phyloP scores from a whole-genome alignment of 1,140 invertebrate genomes.

The Armadillidium nasatum region DNA sequence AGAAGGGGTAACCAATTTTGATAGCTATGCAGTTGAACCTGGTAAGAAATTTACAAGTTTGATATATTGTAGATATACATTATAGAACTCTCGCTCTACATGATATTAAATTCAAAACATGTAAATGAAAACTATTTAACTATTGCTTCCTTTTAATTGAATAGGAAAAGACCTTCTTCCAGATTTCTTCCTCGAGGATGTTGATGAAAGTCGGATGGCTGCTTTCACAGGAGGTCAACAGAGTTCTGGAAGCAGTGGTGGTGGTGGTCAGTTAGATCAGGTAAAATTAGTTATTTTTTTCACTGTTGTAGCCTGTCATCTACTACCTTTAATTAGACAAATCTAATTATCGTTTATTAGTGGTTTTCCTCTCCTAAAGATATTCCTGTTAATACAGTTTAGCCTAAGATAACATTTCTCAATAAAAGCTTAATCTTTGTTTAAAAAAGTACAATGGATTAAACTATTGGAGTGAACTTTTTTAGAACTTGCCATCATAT shows the following conservation, averaged over 20 bases:
- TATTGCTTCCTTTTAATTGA: background rate
- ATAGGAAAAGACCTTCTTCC: constrained; percentile 60
- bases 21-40: constrained; percentile 77
- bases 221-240: constrained; percentile 30
- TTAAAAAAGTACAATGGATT: no score
- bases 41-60: constrained; percentile 52
- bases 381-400: no score
- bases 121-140: no score
- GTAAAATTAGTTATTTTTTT: constrained; percentile 18
- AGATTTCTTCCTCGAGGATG: constrained; percentile 86
- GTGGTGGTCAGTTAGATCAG: constrained; percentile 25
- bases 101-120: no score
- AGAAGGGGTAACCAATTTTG: constrained; percentile 77
- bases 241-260: background rate
- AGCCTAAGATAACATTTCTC: no score
- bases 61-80: no score
- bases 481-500: no score
- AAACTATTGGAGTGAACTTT: no score
- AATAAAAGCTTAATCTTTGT: no score
- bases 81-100: no score
- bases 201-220: constrained; percentile 30
- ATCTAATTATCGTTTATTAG: background rate
- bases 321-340: background rate
- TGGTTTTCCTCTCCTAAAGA: no score
- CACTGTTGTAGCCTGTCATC: constrained; percentile 10